Base-by-base conservation (phyloP, 1,140 invertebrate genomes). In the Dolichoris vasculosae region DNA sequence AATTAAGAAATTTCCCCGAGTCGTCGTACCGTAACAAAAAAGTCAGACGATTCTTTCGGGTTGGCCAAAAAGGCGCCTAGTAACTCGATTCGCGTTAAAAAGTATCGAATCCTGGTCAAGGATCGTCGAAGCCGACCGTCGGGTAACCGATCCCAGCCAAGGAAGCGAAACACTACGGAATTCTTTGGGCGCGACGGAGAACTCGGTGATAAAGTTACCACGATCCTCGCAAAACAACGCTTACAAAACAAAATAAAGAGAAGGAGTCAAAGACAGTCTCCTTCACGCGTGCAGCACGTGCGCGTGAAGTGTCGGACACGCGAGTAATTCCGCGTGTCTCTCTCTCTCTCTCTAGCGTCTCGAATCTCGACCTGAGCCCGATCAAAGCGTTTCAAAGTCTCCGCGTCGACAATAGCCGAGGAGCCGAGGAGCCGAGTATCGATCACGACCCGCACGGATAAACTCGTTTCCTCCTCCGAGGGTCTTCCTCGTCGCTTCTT, bases 351-450 rank as follows among this genome's bases (percentile, higher is more conserved):
- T n/a, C n/a, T n/a, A n/a, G n/a, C n/a, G n/a, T n/a, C n/a, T n/a
- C n/a, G n/a, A n/a, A n/a, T n/a, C n/a, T n/a, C n/a, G n/a, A n/a
- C n/a, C n/a, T n/a, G n/a, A n/a, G n/a, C n/a, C n/a, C n/a, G n/a
- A 75, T 86, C 81, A 73, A 77, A 83, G 38, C 38, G 84, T 78
- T 69, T 82, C 43, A 48, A 13, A 20, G 55, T 0, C 3, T 6
- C 0, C 43, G 1, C 48, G 83, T 80, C 64, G 46, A 85, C 78
- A 85, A 80, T 81, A 78, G 43, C 67, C 69, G 40, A 23, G 67
- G 51, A 73, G n/a, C n/a, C n/a, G n/a, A n/a, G n/a, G 35, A 59
- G 59, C n/a, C n/a, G 82, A 84, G 78, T 75, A 81, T 85, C 69
- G 73, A 81, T 85, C 84, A 81, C 48, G 67, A 26, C 55, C 75